Evolutionary conservation across 2,888 invertebrate genomes (phyloP).

Genomic region (Standfussiana lucernea): DNA sequence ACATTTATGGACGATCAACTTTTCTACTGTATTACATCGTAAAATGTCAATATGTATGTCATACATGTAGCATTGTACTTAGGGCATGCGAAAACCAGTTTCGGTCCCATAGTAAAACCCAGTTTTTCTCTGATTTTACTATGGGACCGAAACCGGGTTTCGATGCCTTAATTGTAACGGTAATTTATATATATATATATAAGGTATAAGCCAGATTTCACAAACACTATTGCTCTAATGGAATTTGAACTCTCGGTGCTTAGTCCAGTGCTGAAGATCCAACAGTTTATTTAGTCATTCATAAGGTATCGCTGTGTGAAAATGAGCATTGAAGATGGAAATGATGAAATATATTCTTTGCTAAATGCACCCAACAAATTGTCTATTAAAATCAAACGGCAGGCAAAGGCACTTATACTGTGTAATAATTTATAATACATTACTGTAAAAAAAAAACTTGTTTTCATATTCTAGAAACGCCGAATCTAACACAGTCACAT

Average conservation of each 20-base stretch:
- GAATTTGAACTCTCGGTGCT: background rate
- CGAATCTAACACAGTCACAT: constrained; percentile 41
- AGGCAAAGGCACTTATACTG: constrained; percentile 69
- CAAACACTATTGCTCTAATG: background rate
- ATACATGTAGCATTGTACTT: background rate
- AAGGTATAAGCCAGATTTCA: too few relatives aligned
- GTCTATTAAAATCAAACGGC: constrained; percentile 42
- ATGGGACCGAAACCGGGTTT: too few relatives aligned
- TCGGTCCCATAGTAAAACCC: too few relatives aligned
- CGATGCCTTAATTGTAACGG: too few relatives aligned
- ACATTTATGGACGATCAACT: constrained; percentile 37
- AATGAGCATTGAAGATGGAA: background rate
- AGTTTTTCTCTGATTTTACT: too few relatives aligned
- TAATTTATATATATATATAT: too few relatives aligned
- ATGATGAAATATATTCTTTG: background rate
- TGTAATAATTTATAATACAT: constrained; percentile 44
- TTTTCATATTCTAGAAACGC: constrained; percentile 37
- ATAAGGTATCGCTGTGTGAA: background rate
- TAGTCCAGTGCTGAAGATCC: background rate
- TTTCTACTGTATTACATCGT: background rate
- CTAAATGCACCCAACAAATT: constrained; percentile 13
- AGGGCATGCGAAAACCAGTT: too few relatives aligned
- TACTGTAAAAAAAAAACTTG: constrained; percentile 40
- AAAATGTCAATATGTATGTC: constrained; percentile 56
- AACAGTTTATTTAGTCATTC: background rate